Evolutionary conservation across 2,113 vertebrate genomes (phyloP).

Genomic region (Bujurquina vittata): DNA sequence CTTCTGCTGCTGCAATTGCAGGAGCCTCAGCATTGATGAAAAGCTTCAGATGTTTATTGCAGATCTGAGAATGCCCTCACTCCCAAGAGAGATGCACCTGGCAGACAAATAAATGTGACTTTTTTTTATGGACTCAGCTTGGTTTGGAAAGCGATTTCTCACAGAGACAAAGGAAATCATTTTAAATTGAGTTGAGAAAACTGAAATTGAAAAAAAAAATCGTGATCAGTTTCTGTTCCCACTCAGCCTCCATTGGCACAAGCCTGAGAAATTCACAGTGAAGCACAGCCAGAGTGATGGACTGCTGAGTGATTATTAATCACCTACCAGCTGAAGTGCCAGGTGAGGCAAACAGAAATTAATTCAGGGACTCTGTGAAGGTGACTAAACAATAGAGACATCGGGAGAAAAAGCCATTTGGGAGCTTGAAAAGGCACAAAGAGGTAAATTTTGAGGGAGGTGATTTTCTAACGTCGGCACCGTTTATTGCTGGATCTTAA

Average conservation of each 20-base stretch:
- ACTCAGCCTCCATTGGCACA: not conserved
- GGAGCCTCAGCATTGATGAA: not conserved
- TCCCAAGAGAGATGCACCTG: not conserved
- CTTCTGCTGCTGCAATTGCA: not conserved
- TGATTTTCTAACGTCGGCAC: not conserved
- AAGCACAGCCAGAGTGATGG: not conserved
- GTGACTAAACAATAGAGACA: not conserved
- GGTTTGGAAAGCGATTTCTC: not conserved
- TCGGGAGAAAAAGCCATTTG: not conserved
- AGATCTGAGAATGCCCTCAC: not conserved
- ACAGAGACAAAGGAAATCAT: conserved; percentile 16
- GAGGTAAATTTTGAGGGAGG: not conserved
- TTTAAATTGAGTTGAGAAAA: not conserved
- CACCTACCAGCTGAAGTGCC: not conserved
- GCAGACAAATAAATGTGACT: not conserved
- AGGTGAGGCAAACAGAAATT: not conserved
- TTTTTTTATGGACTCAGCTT: not conserved
- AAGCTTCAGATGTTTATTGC: not conserved
- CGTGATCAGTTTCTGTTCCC: not conserved
- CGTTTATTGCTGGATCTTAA: not conserved
- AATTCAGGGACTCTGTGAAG: not conserved
- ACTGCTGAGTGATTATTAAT: conserved; percentile 36
- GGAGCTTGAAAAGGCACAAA: not conserved
- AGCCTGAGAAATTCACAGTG: not conserved
- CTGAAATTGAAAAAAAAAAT: not conserved